Conservation (phyloP, 2,888 invertebrate species). For the Sphaerophoria taeniata region DNA sequence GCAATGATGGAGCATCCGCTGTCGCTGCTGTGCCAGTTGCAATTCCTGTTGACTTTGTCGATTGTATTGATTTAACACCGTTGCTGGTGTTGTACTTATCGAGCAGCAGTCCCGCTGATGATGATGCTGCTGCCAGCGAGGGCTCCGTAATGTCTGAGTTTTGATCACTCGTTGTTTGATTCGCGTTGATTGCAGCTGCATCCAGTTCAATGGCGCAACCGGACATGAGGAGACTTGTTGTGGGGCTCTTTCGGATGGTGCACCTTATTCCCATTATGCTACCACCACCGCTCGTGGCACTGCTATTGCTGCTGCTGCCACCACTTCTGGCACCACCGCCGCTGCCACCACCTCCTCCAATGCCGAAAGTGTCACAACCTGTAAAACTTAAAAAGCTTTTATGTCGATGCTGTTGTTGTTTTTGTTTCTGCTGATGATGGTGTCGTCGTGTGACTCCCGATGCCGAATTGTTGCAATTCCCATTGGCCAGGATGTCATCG, state of each 20-base stretch:
- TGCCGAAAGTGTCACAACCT: conserved; percentile 53
- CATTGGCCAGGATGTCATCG: conserved; percentile 61
- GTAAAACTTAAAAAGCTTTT: conserved; percentile 78
- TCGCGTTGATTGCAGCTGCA: no score
- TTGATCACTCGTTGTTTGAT: conserved; percentile 41
- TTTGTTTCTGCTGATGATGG: conserved; percentile 55
- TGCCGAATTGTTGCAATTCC: conserved; percentile 43
- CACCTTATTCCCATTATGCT: conserved; percentile 72
- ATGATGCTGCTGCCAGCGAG: conserved; percentile 22
- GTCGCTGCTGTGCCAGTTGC: conserved; percentile 47
- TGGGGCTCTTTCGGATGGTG: conserved; percentile 67
- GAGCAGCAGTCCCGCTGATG: conserved; percentile 19
- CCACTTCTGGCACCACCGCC: conserved; percentile 63
- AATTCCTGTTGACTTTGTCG: conserved; percentile 75
- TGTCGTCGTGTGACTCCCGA: conserved; percentile 49
- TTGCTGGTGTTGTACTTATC: conserved; percentile 58
- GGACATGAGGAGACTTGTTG: conserved; percentile 70
- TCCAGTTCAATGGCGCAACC: no score
- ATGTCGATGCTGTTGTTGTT: conserved; percentile 75
- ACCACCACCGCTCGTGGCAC: conserved; percentile 59
- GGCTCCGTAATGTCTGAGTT: conserved; percentile 69
- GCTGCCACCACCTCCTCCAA: not conserved
- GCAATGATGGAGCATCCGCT: conserved; percentile 42
- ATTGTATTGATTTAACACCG: conserved; percentile 68
- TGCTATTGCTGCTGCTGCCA: conserved; percentile 66